Conservation (phyloP, 2,797 vertebrate species). For the Peromyscus eremicus region DNA sequence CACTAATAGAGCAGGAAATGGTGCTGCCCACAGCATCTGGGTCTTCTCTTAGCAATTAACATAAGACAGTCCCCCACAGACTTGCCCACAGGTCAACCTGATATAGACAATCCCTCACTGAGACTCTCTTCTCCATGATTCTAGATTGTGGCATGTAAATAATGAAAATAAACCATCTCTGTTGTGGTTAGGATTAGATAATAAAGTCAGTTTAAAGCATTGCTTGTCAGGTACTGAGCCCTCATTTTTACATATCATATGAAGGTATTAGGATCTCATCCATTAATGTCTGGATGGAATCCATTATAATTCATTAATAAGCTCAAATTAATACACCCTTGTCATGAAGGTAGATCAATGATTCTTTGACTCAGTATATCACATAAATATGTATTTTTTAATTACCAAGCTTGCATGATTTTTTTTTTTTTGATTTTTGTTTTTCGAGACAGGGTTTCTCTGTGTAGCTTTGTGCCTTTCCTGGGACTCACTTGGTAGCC, state of each 20-base stretch:
- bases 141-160: not conserved
- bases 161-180: not conserved
- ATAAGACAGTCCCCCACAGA: not conserved
- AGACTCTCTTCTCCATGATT: not conserved
- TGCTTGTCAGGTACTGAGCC: not conserved
- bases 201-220: not conserved
- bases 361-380: not conserved
- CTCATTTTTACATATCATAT: not conserved
- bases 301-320: conserved; percentile 21
- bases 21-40: not conserved
- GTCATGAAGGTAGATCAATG: not conserved
- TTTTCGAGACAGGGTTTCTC: no score
- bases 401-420: not conserved
- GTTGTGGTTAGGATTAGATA: not conserved
- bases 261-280: not conserved
- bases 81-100: not conserved
- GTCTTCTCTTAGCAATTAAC: not conserved
- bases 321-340: not conserved
- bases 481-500: no score
- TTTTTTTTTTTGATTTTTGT: no score
- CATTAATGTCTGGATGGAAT: not conserved
- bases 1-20: not conserved
- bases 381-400: not conserved
- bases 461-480: no score
- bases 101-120: not conserved